Evolutionary conservation across 2,113 vertebrate genomes (phyloP).

Genomic region (Etheostoma spectabile): DNA sequence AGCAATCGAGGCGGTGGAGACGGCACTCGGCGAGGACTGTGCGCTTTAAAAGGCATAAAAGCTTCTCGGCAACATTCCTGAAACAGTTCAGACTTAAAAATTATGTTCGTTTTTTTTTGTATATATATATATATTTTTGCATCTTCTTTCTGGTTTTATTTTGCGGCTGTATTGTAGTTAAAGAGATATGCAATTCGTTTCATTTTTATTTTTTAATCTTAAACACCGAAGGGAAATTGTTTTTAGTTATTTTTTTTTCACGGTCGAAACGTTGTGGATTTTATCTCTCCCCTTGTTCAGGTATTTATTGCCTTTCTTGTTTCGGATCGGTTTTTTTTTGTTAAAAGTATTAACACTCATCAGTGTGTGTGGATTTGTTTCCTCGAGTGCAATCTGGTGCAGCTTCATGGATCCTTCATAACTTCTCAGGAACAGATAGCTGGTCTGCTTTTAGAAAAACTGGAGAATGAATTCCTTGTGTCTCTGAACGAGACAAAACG

Average conservation of each 20-base stretch:
- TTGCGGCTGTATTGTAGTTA: slow-evolving; percentile 42
- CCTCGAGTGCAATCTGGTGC: slow-evolving; percentile 69
- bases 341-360: slow-evolving; percentile 18
- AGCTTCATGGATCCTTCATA: slow-evolving; percentile 83
- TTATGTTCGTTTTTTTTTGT: slow-evolving; percentile 22
- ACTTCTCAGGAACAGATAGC: slow-evolving; percentile 86
- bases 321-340: slow-evolving; percentile 5
- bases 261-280: slow-evolving; percentile 68
- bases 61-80: slow-evolving; percentile 80
- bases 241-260: slow-evolving; percentile 35
- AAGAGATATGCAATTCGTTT: slow-evolving; percentile 20
- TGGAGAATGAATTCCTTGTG: slow-evolving; percentile 73
- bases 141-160: slow-evolving; percentile 43
- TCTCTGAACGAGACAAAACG: slow-evolving; percentile 58
- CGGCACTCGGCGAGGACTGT: slow-evolving; percentile 4
- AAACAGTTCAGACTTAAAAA: slow-evolving; percentile 59
- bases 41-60: slow-evolving; percentile 40
- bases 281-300: slow-evolving; percentile 68
- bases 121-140: slow-evolving; percentile 5
- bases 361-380: slow-evolving; percentile 69
- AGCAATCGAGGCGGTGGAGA: slow-evolving; percentile 60
- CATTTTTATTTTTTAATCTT: slow-evolving; percentile 45
- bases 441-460: slow-evolving; percentile 82
- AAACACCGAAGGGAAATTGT: slow-evolving; percentile 45
- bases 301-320: slow-evolving; percentile 76